Evolutionary conservation across 2,888 invertebrate genomes (phyloP).

Genomic region (Heliothis peltigera): DNA sequence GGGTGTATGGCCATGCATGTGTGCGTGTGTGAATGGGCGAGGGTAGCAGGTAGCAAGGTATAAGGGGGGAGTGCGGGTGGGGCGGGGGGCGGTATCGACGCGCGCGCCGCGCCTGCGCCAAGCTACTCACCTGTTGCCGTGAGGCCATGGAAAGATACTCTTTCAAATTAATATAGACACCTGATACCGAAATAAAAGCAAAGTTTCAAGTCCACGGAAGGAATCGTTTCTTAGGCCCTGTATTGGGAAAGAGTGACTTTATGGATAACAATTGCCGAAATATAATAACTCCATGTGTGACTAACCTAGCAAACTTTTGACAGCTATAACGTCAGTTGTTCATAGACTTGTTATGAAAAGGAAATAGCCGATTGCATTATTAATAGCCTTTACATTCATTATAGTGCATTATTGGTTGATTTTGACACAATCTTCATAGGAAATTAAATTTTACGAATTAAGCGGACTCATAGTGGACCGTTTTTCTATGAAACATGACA

Average conservation of each 20-base stretch:
- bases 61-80: conserved; percentile 63
- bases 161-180: conserved; percentile 87
- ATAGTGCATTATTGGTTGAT: too few relatives aligned
- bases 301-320: conserved; percentile 22
- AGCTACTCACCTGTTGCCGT: conserved; percentile 86
- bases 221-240: conserved; percentile 52
- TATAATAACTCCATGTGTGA: conserved; percentile 14
- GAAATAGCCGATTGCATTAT: not conserved
- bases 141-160: conserved; percentile 88
- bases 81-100: conserved; percentile 84
- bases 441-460: too few relatives aligned
- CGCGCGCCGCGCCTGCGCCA: conserved; percentile 85
- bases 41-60: conserved; percentile 69
- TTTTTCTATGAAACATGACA: too few relatives aligned
- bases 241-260: conserved; percentile 26
- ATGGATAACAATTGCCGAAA: conserved; percentile 15
- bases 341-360: conserved; percentile 4
- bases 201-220: conserved; percentile 69
- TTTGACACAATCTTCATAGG: too few relatives aligned
- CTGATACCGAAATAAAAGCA: conserved; percentile 86
- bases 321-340: conserved; percentile 8
- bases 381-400: too few relatives aligned
- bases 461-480: too few relatives aligned
- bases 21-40: conserved; percentile 86
- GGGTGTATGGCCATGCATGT: conserved; percentile 77